Evolutionary conservation across 2,888 invertebrate genomes (phyloP), one percentile per base, ranked within the genome.

Genomic region (Trichopoda pennipes): DNA sequence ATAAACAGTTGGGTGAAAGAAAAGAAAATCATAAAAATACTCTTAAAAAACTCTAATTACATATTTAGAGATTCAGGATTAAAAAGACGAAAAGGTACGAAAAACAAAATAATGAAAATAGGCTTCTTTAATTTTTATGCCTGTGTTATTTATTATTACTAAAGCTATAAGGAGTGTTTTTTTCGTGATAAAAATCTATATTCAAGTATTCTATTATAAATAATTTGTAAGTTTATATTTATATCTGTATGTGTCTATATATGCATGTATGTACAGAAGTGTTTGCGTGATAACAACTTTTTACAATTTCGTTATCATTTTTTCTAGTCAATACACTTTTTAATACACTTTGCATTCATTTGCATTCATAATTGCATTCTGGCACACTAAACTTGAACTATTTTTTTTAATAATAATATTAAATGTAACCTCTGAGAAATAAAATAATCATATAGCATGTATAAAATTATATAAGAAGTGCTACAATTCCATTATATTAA

Each of bases 301-400:
- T 81, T 82, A 78, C 79, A 53, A 81, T 81, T 81, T 81, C 19
- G 35, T 23, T 64, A 55, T 74, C 21, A 21, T 28, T 69, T 81
- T 61, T 55, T 9, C 21, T 51, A 58, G 23, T 49, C 56, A 51
- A 68, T 68, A 68, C 14, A 21, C 21, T 47, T 69, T 35, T 4
- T 74, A 69, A 42, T 58, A 68, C 17, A 35, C 63, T 55, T 63
- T 23, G n/a, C n/a, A n/a, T n/a, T n/a, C n/a, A n/a, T n/a, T n/a
- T n/a, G n/a, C n/a, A n/a, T n/a, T n/a, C 10, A 55, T 66, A 42
- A 35, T 14, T 17, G 9, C 17, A 32, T 53, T 19, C 17, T 61
- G 55, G 32, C 0, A 8, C 9, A 16, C 28, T 42, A 35, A 28
- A 28, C 28, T 28, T 28, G 6, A 6, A 28, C n/a, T 28, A 35